Conservation (phyloP, 1,140 invertebrate species). For the Drosophila sechellia region DNA sequence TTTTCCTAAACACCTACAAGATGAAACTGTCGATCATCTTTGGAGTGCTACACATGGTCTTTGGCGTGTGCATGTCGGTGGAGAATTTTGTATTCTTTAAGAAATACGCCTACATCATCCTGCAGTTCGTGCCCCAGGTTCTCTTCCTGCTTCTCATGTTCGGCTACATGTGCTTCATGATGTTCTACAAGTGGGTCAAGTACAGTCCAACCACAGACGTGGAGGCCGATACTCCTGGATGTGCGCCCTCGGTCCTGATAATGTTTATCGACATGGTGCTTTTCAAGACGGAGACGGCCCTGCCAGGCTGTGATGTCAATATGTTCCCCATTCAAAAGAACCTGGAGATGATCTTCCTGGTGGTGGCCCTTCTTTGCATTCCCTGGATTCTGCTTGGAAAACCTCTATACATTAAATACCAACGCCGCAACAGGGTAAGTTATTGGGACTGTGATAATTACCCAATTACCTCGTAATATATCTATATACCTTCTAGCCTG, state of each 20-base stretch:
- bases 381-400: conserved; percentile 96
- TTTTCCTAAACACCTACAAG: conserved; percentile 99
- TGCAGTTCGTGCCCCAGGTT: conserved; percentile 97
- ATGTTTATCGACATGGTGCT: conserved; percentile 97
- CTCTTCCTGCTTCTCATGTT: conserved; percentile 95
- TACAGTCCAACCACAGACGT: conserved; percentile 87
- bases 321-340: conserved; percentile 90
- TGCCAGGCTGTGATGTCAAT: conserved; percentile 86
- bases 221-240: conserved; percentile 86
- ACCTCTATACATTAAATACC: conserved; percentile 89
- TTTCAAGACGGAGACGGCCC: conserved; percentile 86
- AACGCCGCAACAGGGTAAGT: conserved; percentile 53
- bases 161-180: conserved; percentile 95
- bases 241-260: conserved; percentile 95
- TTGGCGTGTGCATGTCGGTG: conserved; percentile 95
- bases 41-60: conserved; percentile 98
- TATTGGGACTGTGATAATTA: fast-evolving
- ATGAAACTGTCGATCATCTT: conserved; percentile 99
- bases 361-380: conserved; percentile 92
- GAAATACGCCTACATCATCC: conserved; percentile 91
- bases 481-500: conserved; percentile 6
- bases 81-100: conserved; percentile 96
- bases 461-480: neutral
- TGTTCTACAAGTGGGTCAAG: conserved; percentile 96
- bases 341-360: conserved; percentile 90